These are phyloP conservation scores for Perognathus longimembris DNA, from an alignment of 2,113 vertebrate genomes.

Conservation along the genomic window DNA sequence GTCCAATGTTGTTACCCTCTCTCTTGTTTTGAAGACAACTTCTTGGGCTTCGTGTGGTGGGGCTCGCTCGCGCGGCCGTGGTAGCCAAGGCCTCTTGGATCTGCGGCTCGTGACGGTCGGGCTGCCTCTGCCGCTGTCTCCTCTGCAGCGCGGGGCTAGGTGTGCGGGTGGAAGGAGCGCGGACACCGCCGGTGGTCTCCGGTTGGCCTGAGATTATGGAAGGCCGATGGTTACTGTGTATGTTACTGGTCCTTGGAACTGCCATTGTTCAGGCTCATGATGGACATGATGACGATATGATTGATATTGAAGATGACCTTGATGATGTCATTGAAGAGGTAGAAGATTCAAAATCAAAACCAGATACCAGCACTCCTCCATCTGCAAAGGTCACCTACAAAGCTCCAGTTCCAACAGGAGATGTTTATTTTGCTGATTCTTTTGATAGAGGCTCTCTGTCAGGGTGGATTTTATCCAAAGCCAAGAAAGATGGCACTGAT, in stretches of 20 bases:
- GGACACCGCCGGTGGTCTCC: not conserved
- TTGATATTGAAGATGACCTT: constrained; percentile 90
- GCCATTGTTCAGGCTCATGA: constrained; percentile 84
- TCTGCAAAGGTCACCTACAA: constrained; percentile 96
- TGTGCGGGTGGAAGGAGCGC: constrained; percentile 53
- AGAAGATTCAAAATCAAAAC: constrained; percentile 87
- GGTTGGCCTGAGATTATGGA: constrained; percentile 91
- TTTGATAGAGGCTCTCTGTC: constrained; percentile 96
- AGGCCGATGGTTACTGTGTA: constrained; percentile 88
- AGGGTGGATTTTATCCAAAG: constrained; percentile 96
- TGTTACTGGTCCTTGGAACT: constrained; percentile 89
- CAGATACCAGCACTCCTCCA: constrained; percentile 84
- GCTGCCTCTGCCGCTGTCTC: constrained; percentile 24
- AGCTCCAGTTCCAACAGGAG: constrained; percentile 95
- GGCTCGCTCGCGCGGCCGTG: constrained; percentile 46
- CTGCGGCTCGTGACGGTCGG: constrained; percentile 77
- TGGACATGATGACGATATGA: constrained; percentile 85
- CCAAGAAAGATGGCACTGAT: constrained; percentile 97
- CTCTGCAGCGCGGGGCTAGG: constrained; percentile 57
- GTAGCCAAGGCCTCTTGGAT: constrained; percentile 47
- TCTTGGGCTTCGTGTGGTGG: constrained; percentile 69
- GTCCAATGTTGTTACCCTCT: no score
- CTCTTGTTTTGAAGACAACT: no score
- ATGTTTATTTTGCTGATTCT: constrained; percentile 94
- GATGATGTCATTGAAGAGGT: constrained; percentile 88